Percentiles rank a stretch among this genome's conserved stretches.
These are phyloP conservation scores for Oophaga sylvatica DNA, from an alignment of 2,797 vertebrate species.

Conservation along the genomic window DNA sequence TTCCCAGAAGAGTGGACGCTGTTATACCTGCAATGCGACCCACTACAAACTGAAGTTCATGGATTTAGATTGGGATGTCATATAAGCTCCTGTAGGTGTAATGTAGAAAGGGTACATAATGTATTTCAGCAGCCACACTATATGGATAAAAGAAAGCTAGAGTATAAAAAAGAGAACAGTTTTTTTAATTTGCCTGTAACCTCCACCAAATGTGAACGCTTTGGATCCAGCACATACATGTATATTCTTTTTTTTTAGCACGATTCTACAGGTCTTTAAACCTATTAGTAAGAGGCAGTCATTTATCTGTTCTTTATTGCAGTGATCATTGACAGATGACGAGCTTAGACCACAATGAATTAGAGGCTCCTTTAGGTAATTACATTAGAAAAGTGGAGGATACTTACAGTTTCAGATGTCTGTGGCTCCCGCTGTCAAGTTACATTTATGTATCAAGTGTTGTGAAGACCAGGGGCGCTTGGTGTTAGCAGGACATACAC, in stretches of 20 bases:
- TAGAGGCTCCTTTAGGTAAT: slow-evolving; percentile 33
- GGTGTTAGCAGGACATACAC: neutral
- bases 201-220: neutral
- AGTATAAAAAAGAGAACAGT: no score
- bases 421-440: slow-evolving; percentile 32
- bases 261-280: neutral
- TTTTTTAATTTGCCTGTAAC: no score
- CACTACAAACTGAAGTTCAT: no score
- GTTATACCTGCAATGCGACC: no score
- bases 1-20: no score
- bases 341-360: neutral
- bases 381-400: slow-evolving; percentile 19
- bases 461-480: slow-evolving; percentile 4
- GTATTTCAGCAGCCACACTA: no score
- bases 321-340: slow-evolving; percentile 7
- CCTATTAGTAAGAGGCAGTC: neutral
- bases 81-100: no score
- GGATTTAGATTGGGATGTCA: no score
- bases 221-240: neutral
- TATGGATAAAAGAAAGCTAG: no score
- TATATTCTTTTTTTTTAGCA: neutral
- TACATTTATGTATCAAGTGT: slow-evolving; percentile 45
- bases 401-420: slow-evolving; percentile 42
- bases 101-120: no score
- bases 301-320: neutral